Conservation (phyloP, 2,113 vertebrate species). For the Clarias macrocephalus region DNA sequence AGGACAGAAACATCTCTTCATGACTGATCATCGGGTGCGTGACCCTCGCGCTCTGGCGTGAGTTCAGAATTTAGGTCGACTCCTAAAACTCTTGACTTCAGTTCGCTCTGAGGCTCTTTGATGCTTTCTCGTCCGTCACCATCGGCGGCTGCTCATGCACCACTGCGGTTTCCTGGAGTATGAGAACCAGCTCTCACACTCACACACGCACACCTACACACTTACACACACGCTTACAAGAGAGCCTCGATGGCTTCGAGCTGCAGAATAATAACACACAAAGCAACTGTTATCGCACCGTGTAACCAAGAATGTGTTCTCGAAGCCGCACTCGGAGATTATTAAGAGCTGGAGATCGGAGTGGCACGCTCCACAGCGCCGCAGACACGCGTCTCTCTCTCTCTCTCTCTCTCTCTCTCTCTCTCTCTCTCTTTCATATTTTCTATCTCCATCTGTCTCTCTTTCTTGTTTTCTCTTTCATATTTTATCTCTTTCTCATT, state of each 20-base stretch:
- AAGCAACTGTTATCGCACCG: slow-evolving; percentile 56
- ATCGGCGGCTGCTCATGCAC: slow-evolving; percentile 17
- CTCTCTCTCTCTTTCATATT: no score
- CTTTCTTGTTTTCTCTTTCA: no score
- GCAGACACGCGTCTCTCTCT: neutral
- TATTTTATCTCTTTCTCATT: no score
- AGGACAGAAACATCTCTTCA: no score
- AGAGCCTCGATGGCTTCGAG: slow-evolving; percentile 20
- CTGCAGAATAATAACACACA: slow-evolving; percentile 55
- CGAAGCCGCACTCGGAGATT: slow-evolving; percentile 49
- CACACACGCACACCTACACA: slow-evolving; percentile 40
- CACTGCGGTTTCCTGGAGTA: slow-evolving; percentile 38
- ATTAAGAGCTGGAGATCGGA: slow-evolving; percentile 57
- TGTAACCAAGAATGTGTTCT: slow-evolving; percentile 51
- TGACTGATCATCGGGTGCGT: neutral
- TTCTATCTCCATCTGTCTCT: no score
- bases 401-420: neutral
- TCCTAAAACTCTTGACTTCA: neutral
- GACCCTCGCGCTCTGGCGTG: neutral
- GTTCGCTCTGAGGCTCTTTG: neutral
- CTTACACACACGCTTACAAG: neutral
- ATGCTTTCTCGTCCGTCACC: neutral
- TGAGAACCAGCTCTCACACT: slow-evolving; percentile 26
- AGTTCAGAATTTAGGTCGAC: neutral
- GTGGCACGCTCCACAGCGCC: neutral